These are phyloP conservation scores for Pleuronectes platessa DNA, from an alignment of 2,113 vertebrate genomes.

Conservation along the genomic window DNA sequence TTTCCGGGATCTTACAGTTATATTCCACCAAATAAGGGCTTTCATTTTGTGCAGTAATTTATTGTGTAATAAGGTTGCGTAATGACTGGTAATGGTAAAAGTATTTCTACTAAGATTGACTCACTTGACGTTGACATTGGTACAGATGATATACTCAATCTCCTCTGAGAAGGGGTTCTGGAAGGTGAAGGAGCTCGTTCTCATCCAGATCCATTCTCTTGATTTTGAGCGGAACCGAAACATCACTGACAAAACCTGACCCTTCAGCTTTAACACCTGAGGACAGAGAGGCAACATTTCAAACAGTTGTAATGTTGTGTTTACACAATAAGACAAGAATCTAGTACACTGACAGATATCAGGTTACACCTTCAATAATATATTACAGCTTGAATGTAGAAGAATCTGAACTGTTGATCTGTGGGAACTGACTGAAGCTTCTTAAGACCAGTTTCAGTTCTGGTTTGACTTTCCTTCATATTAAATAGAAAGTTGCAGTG, in stretches of 20 bases:
- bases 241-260: conserved; percentile 98
- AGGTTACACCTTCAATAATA: background rate
- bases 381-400: background rate
- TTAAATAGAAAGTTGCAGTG: no score
- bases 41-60: conserved; percentile 18
- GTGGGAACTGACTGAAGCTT: background rate
- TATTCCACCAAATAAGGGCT: conserved; percentile 22
- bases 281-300: conserved; percentile 2
- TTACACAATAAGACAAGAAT: conserved; percentile 3
- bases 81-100: background rate
- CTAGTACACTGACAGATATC: background rate
- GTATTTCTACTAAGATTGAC: conserved; percentile 55
- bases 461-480: background rate
- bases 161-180: conserved; percentile 99
- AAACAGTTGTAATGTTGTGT: background rate
- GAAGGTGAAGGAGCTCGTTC: conserved; percentile 98
- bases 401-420: background rate
- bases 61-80: conserved; percentile 39
- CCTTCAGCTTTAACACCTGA: conserved; percentile 96
- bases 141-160: conserved; percentile 99
- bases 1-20: conserved; percentile 29
- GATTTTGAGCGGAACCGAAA: conserved; percentile 95
- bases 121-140: conserved; percentile 98
- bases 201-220: conserved; percentile 95
- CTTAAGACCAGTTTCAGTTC: conserved; percentile 3